phyloP scores from a whole-genome alignment of 2,888 invertebrate genomes.

The Lymantria dispar region DNA sequence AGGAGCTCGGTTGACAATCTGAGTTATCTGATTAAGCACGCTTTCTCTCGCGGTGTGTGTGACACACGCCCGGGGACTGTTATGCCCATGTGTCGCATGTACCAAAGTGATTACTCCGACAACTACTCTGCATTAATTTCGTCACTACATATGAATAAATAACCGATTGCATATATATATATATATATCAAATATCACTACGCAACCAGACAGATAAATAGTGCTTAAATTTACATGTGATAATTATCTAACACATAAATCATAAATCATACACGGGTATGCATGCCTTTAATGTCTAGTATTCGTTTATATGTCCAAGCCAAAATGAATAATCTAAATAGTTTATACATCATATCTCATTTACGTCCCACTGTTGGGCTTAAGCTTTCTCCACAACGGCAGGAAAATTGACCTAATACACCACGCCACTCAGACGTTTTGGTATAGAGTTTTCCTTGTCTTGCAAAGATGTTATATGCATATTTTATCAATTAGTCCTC shows the following conservation, averaged over 20 bases:
- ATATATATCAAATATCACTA: conserved; percentile 56
- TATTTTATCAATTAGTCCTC: too few species aligned
- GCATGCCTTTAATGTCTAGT: too few species aligned
- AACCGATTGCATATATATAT: conserved; percentile 71
- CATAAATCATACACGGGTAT: too few species aligned
- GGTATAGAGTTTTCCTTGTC: too few species aligned
- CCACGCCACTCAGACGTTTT: too few species aligned
- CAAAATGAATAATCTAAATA: too few species aligned
- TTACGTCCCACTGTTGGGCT: too few species aligned
- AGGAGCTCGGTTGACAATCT: conserved; percentile 81
- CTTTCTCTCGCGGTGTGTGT: conserved; percentile 74
- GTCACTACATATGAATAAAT: conserved; percentile 76
- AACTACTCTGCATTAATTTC: conserved; percentile 70
- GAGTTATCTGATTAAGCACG: conserved; percentile 82
- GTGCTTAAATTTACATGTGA: conserved; percentile 51
- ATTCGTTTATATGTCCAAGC: too few species aligned
- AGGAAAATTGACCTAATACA: too few species aligned
- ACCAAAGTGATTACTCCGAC: conserved; percentile 53
- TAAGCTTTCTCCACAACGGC: too few species aligned
- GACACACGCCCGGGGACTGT: conserved; percentile 49
- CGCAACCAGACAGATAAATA: conserved; percentile 37
- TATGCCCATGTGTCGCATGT: conserved; percentile 46
- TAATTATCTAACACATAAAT: conserved; percentile 36
- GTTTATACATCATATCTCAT: too few species aligned
- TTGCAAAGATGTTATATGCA: too few species aligned